Base-by-base conservation (phyloP, 2,797 vertebrate species). In the Taenioides sp. region DNA sequence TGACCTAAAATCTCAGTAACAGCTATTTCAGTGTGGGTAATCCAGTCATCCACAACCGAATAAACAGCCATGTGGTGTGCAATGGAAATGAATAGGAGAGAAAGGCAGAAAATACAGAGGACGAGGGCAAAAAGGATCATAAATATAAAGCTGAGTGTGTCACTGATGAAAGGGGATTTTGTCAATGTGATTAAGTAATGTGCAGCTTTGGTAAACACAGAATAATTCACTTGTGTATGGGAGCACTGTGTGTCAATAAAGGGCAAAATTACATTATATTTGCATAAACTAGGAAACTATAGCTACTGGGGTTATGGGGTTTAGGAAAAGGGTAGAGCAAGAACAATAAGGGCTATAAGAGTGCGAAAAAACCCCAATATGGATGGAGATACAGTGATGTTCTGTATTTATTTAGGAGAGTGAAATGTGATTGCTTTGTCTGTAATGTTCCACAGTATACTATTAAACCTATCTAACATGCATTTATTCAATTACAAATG, bases 111-210 rank as follows among this genome's bases (percentile, higher is more conserved):
- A 85, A 87, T 80, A 77, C 87, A 87, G 73, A 18, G 74, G 74
- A 78, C 74, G 83, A 89, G 86, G 82, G 84, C 83, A 86, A 79
- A 79, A 76, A 81, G 80, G 86, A 89, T 90, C 80, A 85, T 78
- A 86, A 85, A 91, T 87, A 91, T 86, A 90, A 86, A 90, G 86
- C 85, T 89, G 82, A 86, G 80, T 85, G 85, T 84, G 80, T 85
- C 85, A 88, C 87, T 91, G 89, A 92, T 90, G 89, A 91, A 88
- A 89, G 87, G 89, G 91, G 90, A 91, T 94, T 93, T 89, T 87
- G 84, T 92, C 91, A 92, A 91, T 90, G 87, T 92, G 90, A 92
- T 93, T 88, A 91, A 92, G 87, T 91, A 92, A 92, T 88, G 84
- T 84, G 80, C 74, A 74, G 85, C 85, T 84, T 76, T 77, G 84